These are phyloP conservation scores for Andrena marginata DNA, from an alignment of 2,888 invertebrate species.

Conservation along the genomic window DNA sequence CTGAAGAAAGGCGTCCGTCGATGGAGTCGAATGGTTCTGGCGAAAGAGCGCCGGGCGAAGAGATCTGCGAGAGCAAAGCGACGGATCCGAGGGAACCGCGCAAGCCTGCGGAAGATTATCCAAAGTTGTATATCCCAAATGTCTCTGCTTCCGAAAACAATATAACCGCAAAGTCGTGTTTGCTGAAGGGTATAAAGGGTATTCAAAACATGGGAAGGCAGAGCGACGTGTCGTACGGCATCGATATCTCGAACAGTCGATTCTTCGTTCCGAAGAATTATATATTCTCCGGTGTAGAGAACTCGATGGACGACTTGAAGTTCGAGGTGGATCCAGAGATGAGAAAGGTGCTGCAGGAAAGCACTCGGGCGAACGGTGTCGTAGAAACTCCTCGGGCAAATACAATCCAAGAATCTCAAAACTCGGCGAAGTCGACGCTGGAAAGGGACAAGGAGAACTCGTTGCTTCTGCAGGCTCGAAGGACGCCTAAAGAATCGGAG, in stretches of 20 bases:
- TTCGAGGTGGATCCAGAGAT: constrained; percentile 81
- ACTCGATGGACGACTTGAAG: constrained; percentile 78
- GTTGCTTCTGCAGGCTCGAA: background rate
- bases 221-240: constrained; percentile 66
- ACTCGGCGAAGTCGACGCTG: background rate
- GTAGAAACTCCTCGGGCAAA: background rate
- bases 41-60: background rate
- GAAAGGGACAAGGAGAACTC: constrained; percentile 46
- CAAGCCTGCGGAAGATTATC: constrained; percentile 55
- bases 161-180: constrained; percentile 51
- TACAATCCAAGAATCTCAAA: background rate
- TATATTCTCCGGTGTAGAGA: constrained; percentile 73
- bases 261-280: constrained; percentile 81
- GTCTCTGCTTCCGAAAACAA: constrained; percentile 22
- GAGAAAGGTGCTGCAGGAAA: constrained; percentile 78
- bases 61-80: background rate
- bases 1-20: background rate
- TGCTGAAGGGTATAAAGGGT: constrained; percentile 73
- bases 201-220: constrained; percentile 74
- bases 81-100: constrained; percentile 1
- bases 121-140: constrained; percentile 64
- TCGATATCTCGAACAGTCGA: constrained; percentile 79
- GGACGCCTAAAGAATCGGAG: background rate
- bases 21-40: background rate
- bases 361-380: background rate